phyloP scores from a whole-genome alignment of 2,888 invertebrate genomes.

The Noctua fimbriata region DNA sequence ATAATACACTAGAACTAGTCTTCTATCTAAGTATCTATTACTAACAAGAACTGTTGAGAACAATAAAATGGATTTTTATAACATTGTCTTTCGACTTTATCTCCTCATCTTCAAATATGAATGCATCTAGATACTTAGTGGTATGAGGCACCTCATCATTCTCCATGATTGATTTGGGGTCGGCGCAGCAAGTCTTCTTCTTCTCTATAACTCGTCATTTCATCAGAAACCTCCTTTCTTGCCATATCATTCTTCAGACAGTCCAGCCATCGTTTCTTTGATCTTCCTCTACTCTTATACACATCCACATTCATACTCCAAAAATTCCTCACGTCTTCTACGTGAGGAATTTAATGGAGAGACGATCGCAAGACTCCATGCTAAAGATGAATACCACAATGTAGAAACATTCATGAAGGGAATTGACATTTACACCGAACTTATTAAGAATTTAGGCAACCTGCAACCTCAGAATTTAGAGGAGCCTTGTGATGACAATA shows the following conservation, averaged over 20 bases:
- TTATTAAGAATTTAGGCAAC: constrained; percentile 68
- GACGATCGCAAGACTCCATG: constrained; percentile 72
- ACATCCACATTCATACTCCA: no score
- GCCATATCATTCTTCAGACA: no score
- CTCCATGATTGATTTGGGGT: no score
- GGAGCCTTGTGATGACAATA: not conserved
- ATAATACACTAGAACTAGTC: not conserved
- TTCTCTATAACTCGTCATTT: no score
- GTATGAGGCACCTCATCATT: not conserved
- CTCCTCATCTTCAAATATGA: not conserved
- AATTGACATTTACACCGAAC: constrained; percentile 77
- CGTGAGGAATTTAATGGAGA: no score
- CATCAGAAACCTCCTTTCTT: no score
- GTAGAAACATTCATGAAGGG: constrained; percentile 76
- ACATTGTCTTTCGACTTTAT: not conserved
- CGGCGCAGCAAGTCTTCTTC: no score
- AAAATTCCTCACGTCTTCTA: no score
- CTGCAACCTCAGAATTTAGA: constrained; percentile 17
- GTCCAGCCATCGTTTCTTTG: no score
- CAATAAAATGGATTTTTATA: not conserved
- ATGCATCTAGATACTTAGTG: not conserved
- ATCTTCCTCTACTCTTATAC: no score
- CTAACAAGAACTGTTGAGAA: not conserved
- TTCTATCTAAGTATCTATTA: not conserved
- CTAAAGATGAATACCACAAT: constrained; percentile 77